These are phyloP conservation scores for Luffia ferchaultella DNA, from an alignment of 2,888 invertebrate genomes.

Conservation along the genomic window DNA sequence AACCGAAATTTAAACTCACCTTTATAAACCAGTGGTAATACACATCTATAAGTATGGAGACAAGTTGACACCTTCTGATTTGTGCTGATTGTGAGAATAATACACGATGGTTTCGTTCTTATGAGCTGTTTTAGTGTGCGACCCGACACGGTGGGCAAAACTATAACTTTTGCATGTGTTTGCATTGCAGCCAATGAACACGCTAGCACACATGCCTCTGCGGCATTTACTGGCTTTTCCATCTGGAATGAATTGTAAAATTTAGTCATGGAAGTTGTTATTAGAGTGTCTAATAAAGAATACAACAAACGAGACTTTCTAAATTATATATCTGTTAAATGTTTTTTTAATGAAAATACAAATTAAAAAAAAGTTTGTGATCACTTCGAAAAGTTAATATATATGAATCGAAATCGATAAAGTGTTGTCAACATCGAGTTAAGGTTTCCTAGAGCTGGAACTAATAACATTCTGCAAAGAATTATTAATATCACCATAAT, in stretches of 20 bases:
- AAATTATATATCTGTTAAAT: too few relatives aligned
- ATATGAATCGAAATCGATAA: too few relatives aligned
- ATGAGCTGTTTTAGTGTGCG: slow-evolving; percentile 21
- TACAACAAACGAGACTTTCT: too few relatives aligned
- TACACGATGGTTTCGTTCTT: slow-evolving; percentile 14
- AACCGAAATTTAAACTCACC: slow-evolving; percentile 20
- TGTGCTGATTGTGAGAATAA: slow-evolving; percentile 21
- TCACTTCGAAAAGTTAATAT: too few relatives aligned
- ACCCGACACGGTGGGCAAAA: slow-evolving; percentile 25
- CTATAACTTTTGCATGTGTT: slow-evolving; percentile 15
- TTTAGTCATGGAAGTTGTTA: too few relatives aligned
- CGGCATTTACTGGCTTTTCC: slow-evolving; percentile 24
- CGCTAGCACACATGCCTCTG: slow-evolving; percentile 20
- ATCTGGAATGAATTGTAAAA: slow-evolving; percentile 17
- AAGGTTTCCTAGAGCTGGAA: too few relatives aligned
- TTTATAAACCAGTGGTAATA: slow-evolving; percentile 42
- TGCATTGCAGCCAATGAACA: slow-evolving; percentile 19
- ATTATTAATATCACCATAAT: too few relatives aligned
- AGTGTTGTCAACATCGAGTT: too few relatives aligned
- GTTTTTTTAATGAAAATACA: too few relatives aligned
- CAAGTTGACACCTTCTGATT: slow-evolving; percentile 53
- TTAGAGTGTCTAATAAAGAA: too few relatives aligned
- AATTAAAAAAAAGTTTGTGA: too few relatives aligned
- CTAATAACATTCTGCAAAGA: too few relatives aligned
- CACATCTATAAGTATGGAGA: slow-evolving; percentile 48